Percentiles rank a stretch among this genome's conserved stretches.
These are phyloP conservation scores for Adineta ricciae DNA, from an alignment of 2,888 invertebrate species.

Conservation along the genomic window DNA sequence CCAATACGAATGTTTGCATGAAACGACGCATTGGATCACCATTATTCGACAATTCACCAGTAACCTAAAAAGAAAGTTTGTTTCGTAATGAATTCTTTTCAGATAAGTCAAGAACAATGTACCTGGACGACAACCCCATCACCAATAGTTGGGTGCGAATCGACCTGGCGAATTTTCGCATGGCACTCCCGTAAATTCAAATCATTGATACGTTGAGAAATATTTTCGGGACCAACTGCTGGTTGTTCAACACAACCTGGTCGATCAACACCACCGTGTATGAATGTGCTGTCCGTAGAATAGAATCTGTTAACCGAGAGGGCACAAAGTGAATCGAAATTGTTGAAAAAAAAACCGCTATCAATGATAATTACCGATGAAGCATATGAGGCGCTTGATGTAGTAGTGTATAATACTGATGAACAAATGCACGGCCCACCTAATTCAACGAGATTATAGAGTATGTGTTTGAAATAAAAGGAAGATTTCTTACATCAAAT, in stretches of 20 bases:
- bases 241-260: conserved; percentile 59
- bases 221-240: conserved; percentile 62
- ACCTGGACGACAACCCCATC: conserved; percentile 86
- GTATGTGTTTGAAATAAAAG: neutral
- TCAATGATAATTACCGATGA: conserved; percentile 43
- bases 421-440: conserved; percentile 95
- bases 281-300: conserved; percentile 85
- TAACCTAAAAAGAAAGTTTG: conserved; percentile 48
- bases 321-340: neutral
- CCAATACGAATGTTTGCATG: conserved; percentile 92
- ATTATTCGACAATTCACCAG: conserved; percentile 87
- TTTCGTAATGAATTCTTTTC: neutral
- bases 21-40: conserved; percentile 92
- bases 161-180: conserved; percentile 91
- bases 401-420: conserved; percentile 93
- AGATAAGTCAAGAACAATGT: conserved; percentile 43
- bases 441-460: conserved; percentile 40
- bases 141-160: conserved; percentile 82
- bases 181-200: conserved; percentile 90
- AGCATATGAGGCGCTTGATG: conserved; percentile 32
- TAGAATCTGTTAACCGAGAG: conserved; percentile 62
- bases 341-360: too few relatives aligned
- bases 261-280: conserved; percentile 79
- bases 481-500: neutral
- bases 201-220: conserved; percentile 86